Evolutionary conservation across 2,888 invertebrate species (phyloP), one percentile per base, ranked within the genome.

Genomic region (Hemaris fuciformis): DNA sequence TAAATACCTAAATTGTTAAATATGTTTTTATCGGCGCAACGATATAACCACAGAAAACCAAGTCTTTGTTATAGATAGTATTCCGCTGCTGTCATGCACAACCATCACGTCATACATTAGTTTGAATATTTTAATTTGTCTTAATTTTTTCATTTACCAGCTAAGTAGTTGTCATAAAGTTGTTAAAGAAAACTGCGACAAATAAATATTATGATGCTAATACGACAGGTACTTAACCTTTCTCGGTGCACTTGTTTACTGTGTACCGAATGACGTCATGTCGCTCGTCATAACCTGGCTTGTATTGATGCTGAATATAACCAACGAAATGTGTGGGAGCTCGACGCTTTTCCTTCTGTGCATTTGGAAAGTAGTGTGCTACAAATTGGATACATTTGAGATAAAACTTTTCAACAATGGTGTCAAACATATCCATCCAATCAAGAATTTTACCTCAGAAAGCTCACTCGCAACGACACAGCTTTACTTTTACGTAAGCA

Each of bases 211-310:
- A n/a, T 57, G 20, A 41, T 15, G 23, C 20, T 6, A 38, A 57
- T 57, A 41, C 20, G 20, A 13, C 22, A 41, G 34, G 57, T 41
- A 57, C 57, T 57, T 57, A 61, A 57, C 60, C 46, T 38, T 38
- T 63, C 41, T n/a, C 48, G n/a, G 58, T 62, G 64, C 68, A 64
- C 62, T 67, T 63, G 46, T 59, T 62, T 56, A 46, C 43, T 46
- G 22, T 41, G 45, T 41, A 22, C 57, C 59, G 63, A 60, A 60
- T 79, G 77, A 80, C 81, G 79, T 80, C 77, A 80, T 59, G 59
- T 63, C 53, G 60, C 25, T 46, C 46, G 4, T 57, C 61, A 57
- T 63, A 63, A 60, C 66, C 62, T 63, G 65, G 62, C 57, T 63
- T 62, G 62, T 64, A 22, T 42, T 69, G 69, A 66, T 67, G 65